phyloP scores from a whole-genome alignment of 2,113 vertebrate species.

The Pampusana beccarii region DNA sequence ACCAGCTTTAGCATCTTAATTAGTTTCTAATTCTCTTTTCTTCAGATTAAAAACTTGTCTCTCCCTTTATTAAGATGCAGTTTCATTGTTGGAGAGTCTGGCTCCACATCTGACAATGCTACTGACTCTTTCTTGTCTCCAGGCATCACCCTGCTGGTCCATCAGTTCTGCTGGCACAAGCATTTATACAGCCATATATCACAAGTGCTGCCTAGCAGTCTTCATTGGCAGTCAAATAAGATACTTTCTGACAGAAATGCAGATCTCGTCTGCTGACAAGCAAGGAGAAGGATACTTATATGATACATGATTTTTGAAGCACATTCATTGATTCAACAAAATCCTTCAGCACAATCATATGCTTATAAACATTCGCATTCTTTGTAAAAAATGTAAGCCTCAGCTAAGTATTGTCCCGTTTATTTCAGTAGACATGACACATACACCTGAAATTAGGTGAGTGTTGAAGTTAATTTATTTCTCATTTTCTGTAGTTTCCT shows the following conservation, averaged over 20 bases:
- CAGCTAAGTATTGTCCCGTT: neutral
- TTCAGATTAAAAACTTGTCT: neutral
- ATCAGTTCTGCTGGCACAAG: neutral
- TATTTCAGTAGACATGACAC: neutral
- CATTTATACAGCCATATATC: neutral
- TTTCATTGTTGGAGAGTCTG: neutral
- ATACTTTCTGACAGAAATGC: neutral
- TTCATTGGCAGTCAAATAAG: neutral
- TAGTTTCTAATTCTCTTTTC: neutral
- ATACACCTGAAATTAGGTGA: neutral
- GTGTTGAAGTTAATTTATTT: neutral
- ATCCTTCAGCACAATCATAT: neutral
- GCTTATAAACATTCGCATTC: neutral
- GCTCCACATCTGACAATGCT: neutral
- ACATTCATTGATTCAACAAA: neutral
- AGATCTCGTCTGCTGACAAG: neutral
- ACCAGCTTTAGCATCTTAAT: neutral
- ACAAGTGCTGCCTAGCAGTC: neutral
- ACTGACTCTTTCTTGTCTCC: neutral
- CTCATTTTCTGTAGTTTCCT: slow-evolving; percentile 12
- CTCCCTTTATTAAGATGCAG: neutral
- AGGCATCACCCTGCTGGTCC: neutral
- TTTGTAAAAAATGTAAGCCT: neutral
- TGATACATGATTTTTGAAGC: neutral
- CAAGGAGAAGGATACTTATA: neutral